Percentiles rank a stretch among this genome's conserved stretches.
These are phyloP conservation scores for Campylomormyrus tamandua DNA, from an alignment of 2,113 vertebrate genomes.

Conservation along the genomic window DNA sequence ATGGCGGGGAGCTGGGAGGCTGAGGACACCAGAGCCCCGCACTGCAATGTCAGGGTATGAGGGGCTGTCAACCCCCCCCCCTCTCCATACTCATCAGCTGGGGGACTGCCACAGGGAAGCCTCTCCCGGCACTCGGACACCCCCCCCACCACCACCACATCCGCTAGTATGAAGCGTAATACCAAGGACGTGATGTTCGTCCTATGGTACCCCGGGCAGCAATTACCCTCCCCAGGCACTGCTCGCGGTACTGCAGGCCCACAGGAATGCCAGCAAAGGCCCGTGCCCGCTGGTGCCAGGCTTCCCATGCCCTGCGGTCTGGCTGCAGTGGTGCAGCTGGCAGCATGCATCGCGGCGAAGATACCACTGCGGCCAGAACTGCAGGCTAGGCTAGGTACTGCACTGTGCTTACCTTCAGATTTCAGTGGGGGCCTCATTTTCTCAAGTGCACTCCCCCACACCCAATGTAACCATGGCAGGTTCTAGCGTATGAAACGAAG, in stretches of 20 bases:
- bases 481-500: not conserved
- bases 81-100: not conserved
- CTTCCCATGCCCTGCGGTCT: not conserved
- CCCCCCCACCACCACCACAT: not conserved
- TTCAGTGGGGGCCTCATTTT: not conserved
- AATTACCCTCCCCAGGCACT: not conserved
- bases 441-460: not conserved
- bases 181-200: not conserved
- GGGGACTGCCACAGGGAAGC: not conserved
- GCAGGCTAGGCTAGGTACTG: not conserved
- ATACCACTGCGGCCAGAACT: not conserved
- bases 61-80: not conserved
- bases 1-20: not conserved
- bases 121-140: not conserved
- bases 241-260: not conserved
- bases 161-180: not conserved
- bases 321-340: not conserved
- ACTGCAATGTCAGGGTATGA: not conserved
- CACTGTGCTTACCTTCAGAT: not conserved
- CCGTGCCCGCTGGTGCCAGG: not conserved
- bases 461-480: not conserved
- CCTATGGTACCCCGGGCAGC: not conserved
- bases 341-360: not conserved
- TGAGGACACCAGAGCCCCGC: not conserved
- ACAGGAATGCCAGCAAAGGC: not conserved